These are phyloP conservation scores for Drosophila falleni DNA, from an alignment of 2,888 invertebrate genomes.

Conservation along the genomic window DNA sequence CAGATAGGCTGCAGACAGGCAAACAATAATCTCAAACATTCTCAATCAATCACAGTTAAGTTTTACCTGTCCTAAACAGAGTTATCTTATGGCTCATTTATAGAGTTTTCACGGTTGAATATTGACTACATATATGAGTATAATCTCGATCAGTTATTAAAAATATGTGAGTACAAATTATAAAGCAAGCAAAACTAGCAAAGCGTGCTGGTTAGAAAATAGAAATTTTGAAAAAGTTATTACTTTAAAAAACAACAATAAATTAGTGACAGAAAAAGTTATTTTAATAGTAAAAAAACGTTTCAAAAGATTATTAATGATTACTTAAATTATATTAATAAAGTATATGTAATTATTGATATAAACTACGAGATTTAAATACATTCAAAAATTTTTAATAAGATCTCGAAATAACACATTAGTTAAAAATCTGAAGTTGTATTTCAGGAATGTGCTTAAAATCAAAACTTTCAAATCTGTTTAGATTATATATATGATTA, in stretches of 20 bases:
- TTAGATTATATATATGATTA: neutral
- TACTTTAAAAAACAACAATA: neutral
- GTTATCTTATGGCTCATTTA: conserved; percentile 50
- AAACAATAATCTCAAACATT: conserved; percentile 8
- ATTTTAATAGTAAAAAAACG: neutral
- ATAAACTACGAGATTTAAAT: neutral
- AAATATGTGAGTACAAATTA: conserved; percentile 21
- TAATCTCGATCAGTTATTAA: conserved; percentile 9
- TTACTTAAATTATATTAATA: too few relatives aligned
- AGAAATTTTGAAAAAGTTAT: neutral
- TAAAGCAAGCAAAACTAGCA: conserved; percentile 27
- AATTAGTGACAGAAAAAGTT: conserved; percentile 5
- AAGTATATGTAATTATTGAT: too few relatives aligned
- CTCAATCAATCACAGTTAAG: conserved; percentile 4
- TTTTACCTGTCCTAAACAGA: conserved; percentile 13
- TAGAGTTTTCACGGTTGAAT: conserved; percentile 51
- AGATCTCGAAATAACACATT: too few relatives aligned
- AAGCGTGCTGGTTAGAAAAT: conserved; percentile 42
- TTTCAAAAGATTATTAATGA: neutral
- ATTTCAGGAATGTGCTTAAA: too few relatives aligned
- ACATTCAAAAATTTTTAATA: too few relatives aligned
- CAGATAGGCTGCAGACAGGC: conserved; percentile 25
- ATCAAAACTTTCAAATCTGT: too few relatives aligned
- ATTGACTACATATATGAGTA: neutral
- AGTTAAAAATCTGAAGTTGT: too few relatives aligned